Evolutionary conservation across 1,140 invertebrate species (phyloP), one percentile per base, ranked within the genome.

Genomic region (Aphelenchoides avenae): DNA sequence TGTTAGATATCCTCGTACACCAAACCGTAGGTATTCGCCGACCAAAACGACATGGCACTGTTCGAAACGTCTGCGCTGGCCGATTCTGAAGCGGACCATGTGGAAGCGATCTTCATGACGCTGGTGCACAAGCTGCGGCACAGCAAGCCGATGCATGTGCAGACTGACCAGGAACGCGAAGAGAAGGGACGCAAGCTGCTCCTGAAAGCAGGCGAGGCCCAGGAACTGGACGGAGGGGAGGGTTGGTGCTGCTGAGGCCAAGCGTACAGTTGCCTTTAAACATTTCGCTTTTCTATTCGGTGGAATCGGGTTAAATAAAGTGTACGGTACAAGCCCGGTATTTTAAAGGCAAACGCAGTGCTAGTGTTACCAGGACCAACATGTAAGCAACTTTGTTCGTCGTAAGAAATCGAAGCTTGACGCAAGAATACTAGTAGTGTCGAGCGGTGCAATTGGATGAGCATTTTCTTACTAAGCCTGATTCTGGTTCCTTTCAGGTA

Each of bases 31-130:
- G 61, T 73, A 29, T 75, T 75, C 51, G 73, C 73, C 22, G 73
- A 75, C 31, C 50, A 70, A 37, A 77, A 77, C 48, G 75, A 81
- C 52, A 77, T 70, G 70, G 73, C 79, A 78, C 77, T 87, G 36
- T 88, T 88, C 78, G 87, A 89, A 78, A 89, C 87, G 7, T 88
- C 87, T 11, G 86, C 87, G 0, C 83, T 85, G 59, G 80, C 87
- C 69, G 87, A 89, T 68, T 84, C 83, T 7, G 83, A 87, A 68
- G 84, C 83, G 58, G 84, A 88, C 76, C 87, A 87, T 75, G 85
- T 89, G 26, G 86, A 89, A 71, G 84, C 86, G 0, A 89, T 89
- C 66, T 89, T 89, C 75, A 81, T 88, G 81, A 89, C 87, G 0
- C 75, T 89, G 20, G 87, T 87, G 13, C 86, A 88, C 76, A 87